Conservation (phyloP, 2,797 vertebrate genomes). For the Sphenodon punctatus region DNA sequence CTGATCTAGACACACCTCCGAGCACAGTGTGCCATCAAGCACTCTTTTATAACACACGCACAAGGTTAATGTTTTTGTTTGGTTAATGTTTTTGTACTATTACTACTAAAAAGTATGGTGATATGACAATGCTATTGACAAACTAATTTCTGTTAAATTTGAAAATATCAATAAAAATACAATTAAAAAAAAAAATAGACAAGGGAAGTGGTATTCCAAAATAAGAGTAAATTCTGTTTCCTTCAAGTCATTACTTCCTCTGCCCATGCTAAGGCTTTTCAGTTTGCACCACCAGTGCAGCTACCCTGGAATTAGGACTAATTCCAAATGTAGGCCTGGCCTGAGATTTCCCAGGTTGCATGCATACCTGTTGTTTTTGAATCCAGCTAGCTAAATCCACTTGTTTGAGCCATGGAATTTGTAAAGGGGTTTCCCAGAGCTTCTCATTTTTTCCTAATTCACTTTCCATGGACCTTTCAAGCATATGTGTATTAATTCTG, state of each 20-base stretch:
- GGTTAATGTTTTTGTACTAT: too few relatives aligned
- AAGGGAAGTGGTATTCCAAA: too few relatives aligned
- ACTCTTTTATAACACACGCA: too few relatives aligned
- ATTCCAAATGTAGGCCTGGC: background rate
- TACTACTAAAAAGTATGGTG: too few relatives aligned
- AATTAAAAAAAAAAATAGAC: too few relatives aligned
- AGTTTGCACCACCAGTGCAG: background rate
- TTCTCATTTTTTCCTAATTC: background rate
- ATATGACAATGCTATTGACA: too few relatives aligned
- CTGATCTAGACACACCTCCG: too few relatives aligned
- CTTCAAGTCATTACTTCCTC: background rate
- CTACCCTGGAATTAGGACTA: background rate
- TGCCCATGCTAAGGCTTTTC: background rate
- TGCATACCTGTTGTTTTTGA: background rate
- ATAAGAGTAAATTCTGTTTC: too few relatives aligned
- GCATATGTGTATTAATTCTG: background rate
- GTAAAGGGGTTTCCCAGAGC: background rate
- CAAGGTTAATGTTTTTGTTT: too few relatives aligned
- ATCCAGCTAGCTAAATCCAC: background rate
- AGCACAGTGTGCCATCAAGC: too few relatives aligned
- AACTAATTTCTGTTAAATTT: too few relatives aligned
- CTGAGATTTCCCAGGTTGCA: background rate
- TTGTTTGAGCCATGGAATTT: background rate
- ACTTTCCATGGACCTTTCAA: background rate
- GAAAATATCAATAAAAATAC: too few relatives aligned